These are phyloP conservation scores for Heliconius congener DNA, from an alignment of 1,140 invertebrate species.

Conservation along the genomic window DNA sequence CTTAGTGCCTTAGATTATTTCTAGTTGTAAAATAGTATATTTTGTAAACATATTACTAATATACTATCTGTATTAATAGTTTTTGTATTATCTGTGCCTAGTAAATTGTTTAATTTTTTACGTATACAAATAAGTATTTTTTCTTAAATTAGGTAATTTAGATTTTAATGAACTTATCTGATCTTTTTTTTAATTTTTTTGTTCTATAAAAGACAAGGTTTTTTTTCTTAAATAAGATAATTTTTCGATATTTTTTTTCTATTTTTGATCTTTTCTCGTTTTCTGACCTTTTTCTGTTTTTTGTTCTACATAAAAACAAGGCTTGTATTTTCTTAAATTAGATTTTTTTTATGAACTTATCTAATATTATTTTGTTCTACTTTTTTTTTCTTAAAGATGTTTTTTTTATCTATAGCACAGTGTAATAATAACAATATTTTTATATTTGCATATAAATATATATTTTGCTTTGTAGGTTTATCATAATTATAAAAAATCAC, in stretches of 20 bases:
- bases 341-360: too few species aligned
- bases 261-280: not conserved
- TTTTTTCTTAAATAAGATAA: too few species aligned
- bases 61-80: not conserved
- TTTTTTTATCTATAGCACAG: not conserved
- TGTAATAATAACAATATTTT: not conserved
- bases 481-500: not conserved
- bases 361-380: not conserved
- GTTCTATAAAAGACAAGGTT: too few species aligned
- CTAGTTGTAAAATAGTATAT: not conserved
- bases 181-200: too few species aligned
- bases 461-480: constrained; percentile 4
- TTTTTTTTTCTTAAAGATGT: too few species aligned
- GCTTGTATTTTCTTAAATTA: too few species aligned
- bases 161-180: too few species aligned
- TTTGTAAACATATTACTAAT: constrained; percentile 4
- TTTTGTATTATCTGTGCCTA: not conserved
- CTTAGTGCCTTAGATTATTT: constrained; percentile 37
- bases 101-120: not conserved
- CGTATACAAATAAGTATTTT: not conserved
- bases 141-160: not conserved
- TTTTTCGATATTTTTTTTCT: too few species aligned
- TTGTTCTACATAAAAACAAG: not conserved
- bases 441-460: not conserved
- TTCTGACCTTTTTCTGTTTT: not conserved